Evolutionary conservation across 2,797 vertebrate species (phyloP), one percentile per base, ranked within the genome.

Genomic region (Dallia pectoralis): DNA sequence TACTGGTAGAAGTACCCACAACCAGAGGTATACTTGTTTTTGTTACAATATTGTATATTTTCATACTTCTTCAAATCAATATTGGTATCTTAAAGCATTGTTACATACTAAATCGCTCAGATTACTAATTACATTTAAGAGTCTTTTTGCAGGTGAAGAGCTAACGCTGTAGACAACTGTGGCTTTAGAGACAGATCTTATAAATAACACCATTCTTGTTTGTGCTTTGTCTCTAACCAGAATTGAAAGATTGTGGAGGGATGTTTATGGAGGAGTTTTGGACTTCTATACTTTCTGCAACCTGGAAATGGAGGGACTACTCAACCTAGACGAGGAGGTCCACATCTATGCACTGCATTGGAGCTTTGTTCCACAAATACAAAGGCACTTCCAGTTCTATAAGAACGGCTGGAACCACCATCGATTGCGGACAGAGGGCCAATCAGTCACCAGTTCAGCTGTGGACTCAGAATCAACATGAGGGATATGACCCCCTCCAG

Each of bases 281-380:
- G 67, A 79, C 67, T 76, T 76, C 71, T 79, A 79, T 19, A 74
- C 68, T 22, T 74, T 76, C 40, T 61, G 25, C 63, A 71, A 67
- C 53, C 68, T 76, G 48, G 63, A 79, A 56, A 79, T 47, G 40
- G 74, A 79, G 33, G 68, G 71, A 8, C 71, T 74, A 62, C 74
- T 79, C 6, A 64, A 79, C 49, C 71, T 73, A 36, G 71, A 76
- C 16, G 29, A 66, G 16, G 61, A 70, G 29, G 7, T 70, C n/a
- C 76, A 77, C 69, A 71, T 70, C 18, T 69, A 47, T 69, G 70
- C 69, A 19, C 62, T 73, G 27, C 74, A 70, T 14, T 29, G 72
- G 61, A 62, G 63, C 22, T 67, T 74, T 30, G 44, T 76, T 56
- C 71, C 66, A 62, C 71, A 67, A 9, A 40, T 76, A 29, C 78